Evolutionary conservation across 2,113 vertebrate genomes (phyloP), one percentile per base, ranked within the genome.

Genomic region (Python bivittatus): DNA sequence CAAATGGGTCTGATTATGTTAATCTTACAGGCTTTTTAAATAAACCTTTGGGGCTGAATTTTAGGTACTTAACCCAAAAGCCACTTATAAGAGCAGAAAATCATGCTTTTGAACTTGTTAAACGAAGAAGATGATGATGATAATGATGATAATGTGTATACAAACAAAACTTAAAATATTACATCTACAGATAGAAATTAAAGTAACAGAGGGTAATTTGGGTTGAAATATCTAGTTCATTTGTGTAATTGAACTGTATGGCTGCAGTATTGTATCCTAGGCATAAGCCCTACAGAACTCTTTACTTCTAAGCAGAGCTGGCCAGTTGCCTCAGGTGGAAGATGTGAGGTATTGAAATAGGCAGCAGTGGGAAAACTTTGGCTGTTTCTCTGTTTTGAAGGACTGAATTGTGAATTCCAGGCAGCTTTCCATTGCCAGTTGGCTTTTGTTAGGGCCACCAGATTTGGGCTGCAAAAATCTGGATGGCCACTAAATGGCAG

Each of bases 211-310:
- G 52, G 8, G 22, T 23, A 61, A 60, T 33, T 96, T 96, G 94
- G 95, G 96, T 96, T 84, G 83, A 54, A 48, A 44, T 95, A 92
- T 95, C 94, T 94, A 94, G 96, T 96, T 1, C 57, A 95, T 96
- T 95, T 96, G 94, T 96, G 93, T 93, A 95, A 96, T 93, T 86
- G 89, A 96, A 94, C 92, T 94, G 91, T 96, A 22, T 29, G 61
- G 56, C 56, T 38, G 38, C n/a, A 79, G 7, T 3, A 2, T 17
- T 22, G 22, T 42, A 42, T 42, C 33, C 33, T 17, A 79, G 17
- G 33, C 9, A 79, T 42, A 79, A 42, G 20, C 22, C 33, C 72
- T 79, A 7, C 38, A 15, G 72, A 79, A 79, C 17, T 42, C 33
- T 22, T n/a, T 79, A 7, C 17, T 79, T 79, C 7, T 48, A 48